Conservation (phyloP, 1,140 invertebrate genomes). For the Atta texana region DNA sequence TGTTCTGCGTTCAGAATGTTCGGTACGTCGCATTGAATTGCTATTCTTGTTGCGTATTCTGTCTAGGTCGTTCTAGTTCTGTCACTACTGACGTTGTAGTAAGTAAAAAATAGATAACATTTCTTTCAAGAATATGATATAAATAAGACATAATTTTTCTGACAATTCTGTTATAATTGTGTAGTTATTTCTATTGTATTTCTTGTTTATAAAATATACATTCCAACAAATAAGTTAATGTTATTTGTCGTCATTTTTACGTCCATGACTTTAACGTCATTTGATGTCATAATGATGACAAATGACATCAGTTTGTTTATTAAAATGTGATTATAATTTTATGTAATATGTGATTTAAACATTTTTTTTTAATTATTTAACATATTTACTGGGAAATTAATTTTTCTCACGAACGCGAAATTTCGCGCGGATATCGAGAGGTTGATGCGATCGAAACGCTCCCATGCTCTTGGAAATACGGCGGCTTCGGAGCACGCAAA, state of each 20-base stretch:
- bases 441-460: conserved; percentile 52
- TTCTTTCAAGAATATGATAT: background rate
- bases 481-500: conserved; percentile 41
- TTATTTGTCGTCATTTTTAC: too few relatives aligned
- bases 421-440: conserved; percentile 31
- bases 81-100: conserved; percentile 1
- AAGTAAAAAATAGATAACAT: background rate
- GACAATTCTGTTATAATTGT: background rate
- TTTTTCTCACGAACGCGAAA: conserved; percentile 47
- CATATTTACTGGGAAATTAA: background rate
- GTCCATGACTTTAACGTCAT: too few relatives aligned
- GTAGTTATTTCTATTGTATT: background rate
- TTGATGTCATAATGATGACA: too few relatives aligned
- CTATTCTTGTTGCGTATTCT: background rate
- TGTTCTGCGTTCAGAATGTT: background rate
- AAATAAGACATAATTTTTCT: background rate
- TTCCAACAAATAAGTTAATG: too few relatives aligned
- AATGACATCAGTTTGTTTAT: too few relatives aligned
- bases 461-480: conserved; percentile 52
- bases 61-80: background rate
- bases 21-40: conserved; percentile 13
- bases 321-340: background rate
- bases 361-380: background rate
- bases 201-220: background rate
- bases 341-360: background rate